Percentiles rank a stretch among this genome's conserved stretches.
phyloP scores from a whole-genome alignment of 2,888 invertebrate species.

The Unio delphinus region DNA sequence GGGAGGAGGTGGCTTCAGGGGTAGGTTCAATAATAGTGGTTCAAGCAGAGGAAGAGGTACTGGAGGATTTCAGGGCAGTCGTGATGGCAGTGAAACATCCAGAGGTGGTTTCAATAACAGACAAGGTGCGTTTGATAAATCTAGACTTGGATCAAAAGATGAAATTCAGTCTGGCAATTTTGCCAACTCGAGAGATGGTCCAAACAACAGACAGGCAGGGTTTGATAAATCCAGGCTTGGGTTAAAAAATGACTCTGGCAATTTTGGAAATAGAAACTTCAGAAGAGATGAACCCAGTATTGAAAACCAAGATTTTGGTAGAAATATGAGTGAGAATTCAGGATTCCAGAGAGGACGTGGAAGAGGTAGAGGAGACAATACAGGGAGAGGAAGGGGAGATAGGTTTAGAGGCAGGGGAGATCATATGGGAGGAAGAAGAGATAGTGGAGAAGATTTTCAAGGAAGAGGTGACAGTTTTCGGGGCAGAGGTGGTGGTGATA shows the following conservation, averaged over 20 bases:
- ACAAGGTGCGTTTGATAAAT: conserved; percentile 1
- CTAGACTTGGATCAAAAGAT: background rate
- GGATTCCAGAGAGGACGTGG: conserved; percentile 6
- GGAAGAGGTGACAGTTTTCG: conserved; percentile 10
- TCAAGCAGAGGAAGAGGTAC: background rate
- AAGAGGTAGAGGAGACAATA: conserved; percentile 3
- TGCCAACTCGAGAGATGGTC: background rate
- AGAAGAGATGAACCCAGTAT: background rate
- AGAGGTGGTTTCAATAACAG: background rate
- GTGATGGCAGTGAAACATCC: background rate
- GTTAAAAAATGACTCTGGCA: too few species aligned
- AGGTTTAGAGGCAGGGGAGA: conserved; percentile 6
- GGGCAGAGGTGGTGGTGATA: conserved; percentile 3
- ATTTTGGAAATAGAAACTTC: conserved; percentile 1
- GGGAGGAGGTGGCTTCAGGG: too few species aligned
- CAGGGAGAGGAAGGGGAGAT: conserved; percentile 9
- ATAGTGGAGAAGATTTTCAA: conserved; percentile 7
- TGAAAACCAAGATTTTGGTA: background rate
- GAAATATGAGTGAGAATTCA: background rate
- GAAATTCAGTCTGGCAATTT: too few species aligned
- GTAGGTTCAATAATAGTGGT: background rate
- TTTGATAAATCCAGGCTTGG: conserved; percentile 2
- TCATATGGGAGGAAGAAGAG: conserved; percentile 10
- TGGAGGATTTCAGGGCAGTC: too few species aligned
- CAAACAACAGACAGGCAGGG: background rate